Percentiles rank a stretch among this genome's conserved stretches.
phyloP scores from a whole-genome alignment of 2,113 vertebrate species.

The Odontesthes bonariensis region DNA sequence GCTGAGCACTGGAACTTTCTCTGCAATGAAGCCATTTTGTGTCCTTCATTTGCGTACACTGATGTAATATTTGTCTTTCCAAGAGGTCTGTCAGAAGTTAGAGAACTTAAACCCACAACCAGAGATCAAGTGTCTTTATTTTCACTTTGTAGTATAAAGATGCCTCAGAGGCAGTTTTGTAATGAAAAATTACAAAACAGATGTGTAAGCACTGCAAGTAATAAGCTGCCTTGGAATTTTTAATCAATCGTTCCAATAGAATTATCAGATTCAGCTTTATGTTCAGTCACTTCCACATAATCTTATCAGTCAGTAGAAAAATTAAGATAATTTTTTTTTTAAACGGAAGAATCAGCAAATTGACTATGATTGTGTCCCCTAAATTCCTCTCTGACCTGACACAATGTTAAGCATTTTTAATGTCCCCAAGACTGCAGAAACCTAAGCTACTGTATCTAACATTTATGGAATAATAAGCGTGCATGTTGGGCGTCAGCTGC shows the following conservation, averaged over 20 bases:
- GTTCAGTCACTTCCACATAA: slow-evolving; percentile 14
- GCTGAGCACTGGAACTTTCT: slow-evolving; percentile 36
- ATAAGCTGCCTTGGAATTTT: neutral
- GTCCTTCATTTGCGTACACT: slow-evolving; percentile 51
- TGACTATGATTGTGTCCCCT: neutral
- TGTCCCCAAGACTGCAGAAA: slow-evolving; percentile 29
- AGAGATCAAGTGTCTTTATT: slow-evolving; percentile 13
- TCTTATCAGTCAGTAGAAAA: slow-evolving; percentile 1
- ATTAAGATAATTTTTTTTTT: no score
- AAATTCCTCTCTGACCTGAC: slow-evolving; percentile 23
- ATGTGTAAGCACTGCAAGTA: neutral
- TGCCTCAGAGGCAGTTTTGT: slow-evolving; percentile 3
- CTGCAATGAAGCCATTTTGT: slow-evolving; percentile 37
- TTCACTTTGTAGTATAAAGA: neutral
- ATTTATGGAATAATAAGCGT: slow-evolving; percentile 72
- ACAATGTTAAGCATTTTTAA: slow-evolving; percentile 6
- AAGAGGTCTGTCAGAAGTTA: slow-evolving; percentile 32
- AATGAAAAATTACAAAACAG: slow-evolving; percentile 14
- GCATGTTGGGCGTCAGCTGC: slow-evolving; percentile 63
- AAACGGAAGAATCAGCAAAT: neutral
- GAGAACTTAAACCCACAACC: slow-evolving; percentile 25
- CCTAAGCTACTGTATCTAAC: slow-evolving; percentile 55
- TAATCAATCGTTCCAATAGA: neutral
- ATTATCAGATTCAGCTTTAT: neutral
- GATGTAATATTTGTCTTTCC: slow-evolving; percentile 42